Conservation (phyloP, 2,797 vertebrate species). For the Sphaeramia orbicularis region DNA sequence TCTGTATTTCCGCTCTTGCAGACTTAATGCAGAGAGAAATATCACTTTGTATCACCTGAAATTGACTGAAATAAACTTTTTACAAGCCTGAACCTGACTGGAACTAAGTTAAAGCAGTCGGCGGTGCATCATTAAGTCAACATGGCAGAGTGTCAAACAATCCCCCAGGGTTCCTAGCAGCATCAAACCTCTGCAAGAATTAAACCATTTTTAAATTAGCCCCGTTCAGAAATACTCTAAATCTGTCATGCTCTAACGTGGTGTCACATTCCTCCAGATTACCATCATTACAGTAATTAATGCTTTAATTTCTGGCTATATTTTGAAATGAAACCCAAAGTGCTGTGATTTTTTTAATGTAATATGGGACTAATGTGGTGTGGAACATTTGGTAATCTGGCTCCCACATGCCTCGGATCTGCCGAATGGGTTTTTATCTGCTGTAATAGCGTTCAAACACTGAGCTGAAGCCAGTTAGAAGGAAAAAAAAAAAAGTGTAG, state of each 20-base stretch:
- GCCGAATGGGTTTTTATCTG: constrained; percentile 71
- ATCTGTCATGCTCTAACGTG: constrained; percentile 81
- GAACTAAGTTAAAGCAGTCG: constrained; percentile 41
- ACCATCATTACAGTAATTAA: constrained; percentile 84
- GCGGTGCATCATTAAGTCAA: constrained; percentile 51
- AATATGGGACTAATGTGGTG: constrained; percentile 78
- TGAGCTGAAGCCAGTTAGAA: constrained; percentile 49
- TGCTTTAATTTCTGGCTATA: constrained; percentile 79
- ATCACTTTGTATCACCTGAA: too few species aligned
- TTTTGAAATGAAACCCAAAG: constrained; percentile 80
- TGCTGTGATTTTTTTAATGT: constrained; percentile 72
- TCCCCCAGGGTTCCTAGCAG: constrained; percentile 63
- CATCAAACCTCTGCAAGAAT: constrained; percentile 76
- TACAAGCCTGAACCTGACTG: constrained; percentile 17
- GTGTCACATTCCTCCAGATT: constrained; percentile 81
- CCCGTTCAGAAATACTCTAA: constrained; percentile 77
- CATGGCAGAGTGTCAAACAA: constrained; percentile 66
- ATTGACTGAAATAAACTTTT: too few species aligned
- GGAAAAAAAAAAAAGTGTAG: constrained; percentile 43
- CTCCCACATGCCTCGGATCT: constrained; percentile 73
- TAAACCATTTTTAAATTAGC: constrained; percentile 78
- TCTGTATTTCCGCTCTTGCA: too few species aligned
- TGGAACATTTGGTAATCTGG: constrained; percentile 78
- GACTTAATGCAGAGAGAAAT: too few species aligned
- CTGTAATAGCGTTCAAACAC: constrained; percentile 62